Conservation (phyloP, 1,140 invertebrate genomes). For the Venturia canescens region DNA sequence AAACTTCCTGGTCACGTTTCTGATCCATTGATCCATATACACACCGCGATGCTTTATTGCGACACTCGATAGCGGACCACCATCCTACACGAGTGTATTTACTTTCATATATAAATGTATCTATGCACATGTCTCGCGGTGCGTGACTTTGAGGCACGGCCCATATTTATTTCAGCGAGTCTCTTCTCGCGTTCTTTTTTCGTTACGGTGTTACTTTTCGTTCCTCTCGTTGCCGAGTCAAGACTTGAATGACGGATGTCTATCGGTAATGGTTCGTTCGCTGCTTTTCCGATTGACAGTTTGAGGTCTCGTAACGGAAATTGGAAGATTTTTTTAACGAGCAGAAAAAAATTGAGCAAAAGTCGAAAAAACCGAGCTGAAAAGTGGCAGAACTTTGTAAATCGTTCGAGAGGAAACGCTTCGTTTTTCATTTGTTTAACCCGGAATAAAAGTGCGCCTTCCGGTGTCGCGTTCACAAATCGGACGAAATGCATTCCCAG, state of each 20-base stretch:
- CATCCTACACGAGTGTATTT: background rate
- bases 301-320: too few relatives aligned
- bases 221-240: background rate
- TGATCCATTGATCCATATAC: background rate
- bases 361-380: background rate
- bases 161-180: constrained; percentile 44
- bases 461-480: constrained; percentile 18
- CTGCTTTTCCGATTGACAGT: too few relatives aligned
- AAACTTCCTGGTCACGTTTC: background rate
- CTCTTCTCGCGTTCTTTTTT: background rate
- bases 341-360: background rate
- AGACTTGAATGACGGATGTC: background rate
- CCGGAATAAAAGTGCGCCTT: background rate
- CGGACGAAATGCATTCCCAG: background rate
- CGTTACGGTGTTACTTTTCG: background rate
- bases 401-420: background rate
- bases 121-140: constrained; percentile 13
- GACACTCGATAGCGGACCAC: background rate
- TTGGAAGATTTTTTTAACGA: too few relatives aligned
- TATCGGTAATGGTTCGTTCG: too few relatives aligned
- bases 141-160: constrained; percentile 52
- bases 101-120: background rate
- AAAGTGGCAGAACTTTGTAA: too few relatives aligned
- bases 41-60: background rate
- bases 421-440: background rate